Conservation (phyloP, 2,888 invertebrate species). For the Agrochola macilenta region DNA sequence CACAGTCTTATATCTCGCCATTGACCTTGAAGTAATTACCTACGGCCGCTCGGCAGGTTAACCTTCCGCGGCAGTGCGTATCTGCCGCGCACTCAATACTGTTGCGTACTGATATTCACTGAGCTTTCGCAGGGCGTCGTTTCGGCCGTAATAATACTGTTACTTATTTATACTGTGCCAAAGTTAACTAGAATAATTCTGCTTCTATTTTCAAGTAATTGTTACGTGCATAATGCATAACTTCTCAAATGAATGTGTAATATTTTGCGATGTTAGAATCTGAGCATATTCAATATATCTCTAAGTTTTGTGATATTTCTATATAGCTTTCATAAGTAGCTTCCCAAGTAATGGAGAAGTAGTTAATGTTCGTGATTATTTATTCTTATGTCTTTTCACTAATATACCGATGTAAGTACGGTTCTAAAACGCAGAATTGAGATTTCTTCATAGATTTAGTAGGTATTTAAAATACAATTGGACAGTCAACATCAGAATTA, state of each 20-base stretch:
- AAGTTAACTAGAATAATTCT: background rate
- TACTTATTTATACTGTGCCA: too few relatives aligned
- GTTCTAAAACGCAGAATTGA: background rate
- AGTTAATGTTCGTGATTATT: background rate
- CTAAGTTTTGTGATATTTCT: background rate
- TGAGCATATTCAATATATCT: background rate
- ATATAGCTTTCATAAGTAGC: background rate
- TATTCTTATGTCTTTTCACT: background rate
- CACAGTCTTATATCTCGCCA: too few relatives aligned
- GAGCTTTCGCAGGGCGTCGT: too few relatives aligned
- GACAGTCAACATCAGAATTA: constrained; percentile 21
- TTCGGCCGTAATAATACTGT: too few relatives aligned
- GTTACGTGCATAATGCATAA: background rate
- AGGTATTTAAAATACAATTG: constrained; percentile 10
- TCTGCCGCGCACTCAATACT: too few relatives aligned
- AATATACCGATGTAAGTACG: constrained; percentile 11
- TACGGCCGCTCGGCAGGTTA: too few relatives aligned
- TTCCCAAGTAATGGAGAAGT: background rate
- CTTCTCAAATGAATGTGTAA: background rate
- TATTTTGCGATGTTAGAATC: background rate
- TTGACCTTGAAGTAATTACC: too few relatives aligned
- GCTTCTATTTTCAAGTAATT: background rate
- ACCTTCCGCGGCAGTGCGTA: too few relatives aligned
- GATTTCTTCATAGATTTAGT: background rate
- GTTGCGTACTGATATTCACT: too few relatives aligned